Conservation (phyloP, 2,113 vertebrate species). For the Isurus oxyrinchus region DNA sequence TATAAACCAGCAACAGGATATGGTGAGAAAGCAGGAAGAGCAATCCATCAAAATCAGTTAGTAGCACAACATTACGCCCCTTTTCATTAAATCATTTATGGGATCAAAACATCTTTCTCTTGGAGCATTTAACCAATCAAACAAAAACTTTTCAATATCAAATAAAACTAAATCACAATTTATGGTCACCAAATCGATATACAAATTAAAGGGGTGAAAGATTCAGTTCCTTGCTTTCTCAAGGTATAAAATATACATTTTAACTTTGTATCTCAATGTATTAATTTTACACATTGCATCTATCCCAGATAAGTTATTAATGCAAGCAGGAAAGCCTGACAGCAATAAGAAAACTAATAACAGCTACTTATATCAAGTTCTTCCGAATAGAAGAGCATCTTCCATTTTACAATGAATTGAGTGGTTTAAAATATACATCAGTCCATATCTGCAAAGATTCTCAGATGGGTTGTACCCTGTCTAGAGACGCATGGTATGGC, state of each 20-base stretch:
- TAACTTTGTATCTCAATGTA: not conserved
- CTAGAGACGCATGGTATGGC: not conserved
- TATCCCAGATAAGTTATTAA: not conserved
- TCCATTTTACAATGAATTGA: not conserved
- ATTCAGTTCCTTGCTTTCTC: not conserved
- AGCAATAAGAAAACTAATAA: not conserved
- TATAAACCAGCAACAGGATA: not conserved
- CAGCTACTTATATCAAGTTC: not conserved
- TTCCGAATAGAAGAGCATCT: not conserved
- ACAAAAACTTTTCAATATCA: not conserved
- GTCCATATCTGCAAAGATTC: not conserved
- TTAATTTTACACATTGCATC: not conserved
- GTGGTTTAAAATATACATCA: not conserved
- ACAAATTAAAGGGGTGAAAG: not conserved
- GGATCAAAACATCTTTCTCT: not conserved
- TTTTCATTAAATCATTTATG: not conserved
- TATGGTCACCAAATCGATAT: not conserved
- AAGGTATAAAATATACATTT: not conserved
- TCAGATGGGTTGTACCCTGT: not conserved
- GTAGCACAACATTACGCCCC: not conserved
- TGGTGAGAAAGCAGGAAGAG: not conserved
- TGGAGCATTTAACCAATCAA: not conserved
- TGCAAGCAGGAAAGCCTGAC: not conserved
- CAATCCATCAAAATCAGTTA: conserved; percentile 9
- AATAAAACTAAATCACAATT: not conserved